Evolutionary conservation across 2,113 vertebrate species (phyloP).

Genomic region (Malurus melanocephalus): DNA sequence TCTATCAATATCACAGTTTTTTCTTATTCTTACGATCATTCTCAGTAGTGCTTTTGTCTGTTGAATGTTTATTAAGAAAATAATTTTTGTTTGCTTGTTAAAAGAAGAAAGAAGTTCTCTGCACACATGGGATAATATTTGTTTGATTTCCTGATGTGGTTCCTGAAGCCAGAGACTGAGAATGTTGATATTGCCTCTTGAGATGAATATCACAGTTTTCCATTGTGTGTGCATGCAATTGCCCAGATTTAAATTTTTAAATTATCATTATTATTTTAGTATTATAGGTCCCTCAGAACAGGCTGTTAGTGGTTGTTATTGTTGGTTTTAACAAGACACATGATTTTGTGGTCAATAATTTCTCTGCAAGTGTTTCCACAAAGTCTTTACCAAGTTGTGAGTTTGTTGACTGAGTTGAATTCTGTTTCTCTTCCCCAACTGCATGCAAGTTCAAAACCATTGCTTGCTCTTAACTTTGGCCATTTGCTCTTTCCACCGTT

Average conservation of each 20-base stretch:
- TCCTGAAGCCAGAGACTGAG: constrained; percentile 14
- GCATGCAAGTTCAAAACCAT: neutral
- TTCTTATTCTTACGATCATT: neutral
- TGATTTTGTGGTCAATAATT: neutral
- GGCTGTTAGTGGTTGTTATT: neutral
- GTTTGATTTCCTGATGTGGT: constrained; percentile 24
- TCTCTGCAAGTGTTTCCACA: neutral
- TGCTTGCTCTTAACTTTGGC: neutral
- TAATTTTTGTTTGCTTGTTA: constrained; percentile 14
- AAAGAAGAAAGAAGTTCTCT: constrained; percentile 1
- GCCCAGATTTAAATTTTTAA: neutral
- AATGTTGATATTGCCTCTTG: constrained; percentile 13
- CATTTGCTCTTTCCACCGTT: neutral
- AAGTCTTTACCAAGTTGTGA: neutral
- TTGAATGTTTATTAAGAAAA: constrained; percentile 47
- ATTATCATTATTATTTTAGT: neutral
- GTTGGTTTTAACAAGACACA: neutral
- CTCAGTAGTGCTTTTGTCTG: constrained; percentile 10
- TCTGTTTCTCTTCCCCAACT: neutral
- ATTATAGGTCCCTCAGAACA: neutral
- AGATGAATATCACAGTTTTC: neutral
- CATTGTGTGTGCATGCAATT: neutral
- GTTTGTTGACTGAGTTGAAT: neutral
- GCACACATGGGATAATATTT: constrained; percentile 10
- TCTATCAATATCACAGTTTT: neutral